phyloP scores from a whole-genome alignment of 1,140 invertebrate genomes.

The Drosophila sp. region DNA sequence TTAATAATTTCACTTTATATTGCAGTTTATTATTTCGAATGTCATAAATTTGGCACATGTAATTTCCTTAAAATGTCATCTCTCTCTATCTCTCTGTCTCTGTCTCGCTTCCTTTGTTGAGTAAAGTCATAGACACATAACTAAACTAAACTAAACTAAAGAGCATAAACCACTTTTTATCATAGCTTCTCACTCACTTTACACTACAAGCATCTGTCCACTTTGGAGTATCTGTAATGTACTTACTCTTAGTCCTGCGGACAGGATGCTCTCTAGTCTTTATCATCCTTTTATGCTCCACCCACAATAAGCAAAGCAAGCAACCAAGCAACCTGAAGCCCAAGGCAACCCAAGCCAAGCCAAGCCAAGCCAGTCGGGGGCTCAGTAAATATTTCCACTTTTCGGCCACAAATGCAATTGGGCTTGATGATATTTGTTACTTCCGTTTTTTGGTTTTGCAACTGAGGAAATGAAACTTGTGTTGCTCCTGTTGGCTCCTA shows the following conservation, averaged over 20 bases:
- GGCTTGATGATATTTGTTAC: conserved; percentile 79
- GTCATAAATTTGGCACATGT: background rate
- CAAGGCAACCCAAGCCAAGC: too few species aligned
- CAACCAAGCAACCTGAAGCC: background rate
- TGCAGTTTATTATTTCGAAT: background rate
- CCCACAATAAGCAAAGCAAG: background rate
- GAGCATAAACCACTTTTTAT: conserved; percentile 72
- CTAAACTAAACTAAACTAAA: conserved; percentile 26
- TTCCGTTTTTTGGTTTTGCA: conserved; percentile 74
- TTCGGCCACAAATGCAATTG: conserved; percentile 80
- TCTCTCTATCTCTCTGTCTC: background rate
- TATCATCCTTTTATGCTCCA: conserved; percentile 2
- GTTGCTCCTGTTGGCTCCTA: conserved; percentile 34
- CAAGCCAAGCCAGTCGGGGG: conserved; percentile 2
- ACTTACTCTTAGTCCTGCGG: conserved; percentile 39
- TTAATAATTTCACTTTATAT: background rate
- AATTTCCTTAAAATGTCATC: background rate
- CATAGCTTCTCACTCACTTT: conserved; percentile 45
- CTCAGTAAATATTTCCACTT: conserved; percentile 77
- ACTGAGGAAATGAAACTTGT: conserved; percentile 68
- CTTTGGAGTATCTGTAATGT: conserved; percentile 37
- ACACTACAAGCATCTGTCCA: conserved; percentile 31
- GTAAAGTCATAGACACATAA: conserved; percentile 40
- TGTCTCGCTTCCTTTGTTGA: conserved; percentile 30
- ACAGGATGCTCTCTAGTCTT: conserved; percentile 37